Base-by-base conservation (phyloP, 2,797 vertebrate species). In the Alca torda region DNA sequence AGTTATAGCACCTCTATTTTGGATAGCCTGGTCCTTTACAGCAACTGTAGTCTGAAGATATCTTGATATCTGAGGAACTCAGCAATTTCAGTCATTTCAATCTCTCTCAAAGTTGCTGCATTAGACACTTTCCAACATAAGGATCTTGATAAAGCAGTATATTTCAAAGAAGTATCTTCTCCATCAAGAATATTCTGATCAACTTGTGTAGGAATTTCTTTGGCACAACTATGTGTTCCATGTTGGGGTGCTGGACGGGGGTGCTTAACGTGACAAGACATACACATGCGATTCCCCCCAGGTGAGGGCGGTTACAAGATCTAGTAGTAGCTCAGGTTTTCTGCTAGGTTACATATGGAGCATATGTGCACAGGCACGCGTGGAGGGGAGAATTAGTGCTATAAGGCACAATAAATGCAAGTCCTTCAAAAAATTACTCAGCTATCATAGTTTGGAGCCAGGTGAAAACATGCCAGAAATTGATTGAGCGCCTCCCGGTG, bases 271-370 rank as follows among this genome's bases (percentile, higher is more conserved):
- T 73, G 54, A 31, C 11, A 35, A 60, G n/a, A 75, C 39, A 39
- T 5, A 48, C 0, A 1, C 10, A 17, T 21, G 31, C 2, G 5
- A 78, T 39, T 48, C 24, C 12, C 16, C 24, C 8, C 2, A 57
- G 45, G 31, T 15, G 11, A 12, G 13, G 33, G 33, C 5, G 2
- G 16, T 79, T 53, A 57, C 11, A 84, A 69, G 77, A 53, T 21
- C 41, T 30, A 68, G 37, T 11, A 56, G 68, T 5, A 17, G 18
- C n/a, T 84, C 33, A n/a, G 37, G 16, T 86, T 61, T 90, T 84
- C 73, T 73, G 37, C 41, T 53, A 0, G 0, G 19, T 76, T 77
- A 45, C 46, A 80, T 51, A 65, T 7, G 11, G 39, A 35, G 13
- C 35, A 26, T 33, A 84, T 21, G 15, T n/a, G 20, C 48, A 31